Conservation (phyloP, 30 jellyfish, hydroid and myxozoan species). For the Aurelia sp. region DNA sequence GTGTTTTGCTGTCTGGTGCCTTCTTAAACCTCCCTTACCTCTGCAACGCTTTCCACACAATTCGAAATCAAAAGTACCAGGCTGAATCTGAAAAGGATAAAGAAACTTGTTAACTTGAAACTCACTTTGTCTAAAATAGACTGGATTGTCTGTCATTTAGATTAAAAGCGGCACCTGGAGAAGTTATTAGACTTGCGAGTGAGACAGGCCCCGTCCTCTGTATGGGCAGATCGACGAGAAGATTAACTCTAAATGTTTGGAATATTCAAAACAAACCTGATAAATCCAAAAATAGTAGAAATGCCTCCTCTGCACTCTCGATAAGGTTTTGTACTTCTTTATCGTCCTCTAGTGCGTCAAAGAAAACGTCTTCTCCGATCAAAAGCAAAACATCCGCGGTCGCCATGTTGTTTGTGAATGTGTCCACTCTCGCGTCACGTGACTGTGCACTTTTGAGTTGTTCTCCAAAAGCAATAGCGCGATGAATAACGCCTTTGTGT, state of each 20-base stretch:
- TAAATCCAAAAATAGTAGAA: too few relatives aligned
- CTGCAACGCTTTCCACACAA: background rate
- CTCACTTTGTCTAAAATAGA: too few relatives aligned
- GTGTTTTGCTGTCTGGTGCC: constrained; percentile 1
- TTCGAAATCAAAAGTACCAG: background rate
- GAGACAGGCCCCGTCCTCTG: too few relatives aligned
- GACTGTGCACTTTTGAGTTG: constrained; percentile 11
- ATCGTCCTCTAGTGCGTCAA: background rate
- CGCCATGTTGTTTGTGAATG: background rate
- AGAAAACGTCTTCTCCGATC: background rate
- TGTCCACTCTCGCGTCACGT: constrained; percentile 28
- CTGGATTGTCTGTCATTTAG: too few relatives aligned
- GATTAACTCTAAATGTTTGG: too few relatives aligned
- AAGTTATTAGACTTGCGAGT: too few relatives aligned
- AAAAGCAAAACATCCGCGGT: background rate
- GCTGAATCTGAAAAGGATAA: background rate
- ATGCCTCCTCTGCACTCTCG: too few relatives aligned
- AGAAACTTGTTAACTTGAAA: too few relatives aligned
- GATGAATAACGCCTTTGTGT: constrained; percentile 11
- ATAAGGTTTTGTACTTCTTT: background rate
- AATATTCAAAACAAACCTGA: too few relatives aligned
- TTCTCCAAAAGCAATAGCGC: constrained; percentile 1
- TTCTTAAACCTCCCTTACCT: background rate
- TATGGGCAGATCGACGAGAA: too few relatives aligned
- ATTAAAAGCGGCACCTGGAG: too few relatives aligned